Base-by-base conservation (phyloP, 1,140 invertebrate genomes). In the Drosophila sproati region DNA sequence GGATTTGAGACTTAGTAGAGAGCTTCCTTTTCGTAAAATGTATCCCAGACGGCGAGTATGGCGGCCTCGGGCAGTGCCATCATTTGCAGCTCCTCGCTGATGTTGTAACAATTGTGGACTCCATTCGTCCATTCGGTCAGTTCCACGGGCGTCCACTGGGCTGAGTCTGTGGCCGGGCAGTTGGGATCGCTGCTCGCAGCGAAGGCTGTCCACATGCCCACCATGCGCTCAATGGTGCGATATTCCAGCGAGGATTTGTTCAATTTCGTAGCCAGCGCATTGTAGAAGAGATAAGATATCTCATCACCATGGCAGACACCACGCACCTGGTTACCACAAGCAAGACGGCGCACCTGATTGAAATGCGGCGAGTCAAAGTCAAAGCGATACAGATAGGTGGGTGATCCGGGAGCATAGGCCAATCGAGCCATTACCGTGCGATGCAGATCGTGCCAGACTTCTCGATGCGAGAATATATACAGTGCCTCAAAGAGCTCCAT, bases 271-370 rank as follows among this genome's bases (percentile, higher is more conserved):
- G 83, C 69, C 5, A 77, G 55, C 4, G 77, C 10, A 64, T 73
- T 78, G 68, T 93, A 92, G 75, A 96, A 96, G 12, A 95, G 71
- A 82, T 95, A 95, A 50, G 94, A 95, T 0, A 95, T 32, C 63
- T 96, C 95, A 64, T 96, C 95, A 0, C 92, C 94, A 79, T 96
- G 95, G 66, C 92, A 93, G 3, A 94, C 93, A 1, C 90, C 90
- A 1, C 86, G 82, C 8, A 80, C 60, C 1, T 29, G 41, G 5
- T 64, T 56, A 3, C 82, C 90, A 43, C 85, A 91, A 6, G 86
- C 82, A 37, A 94, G 90, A 47, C 92, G 57, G 20, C 90, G 79
- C 12, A 74, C 80, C 29, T 91, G 82, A 67, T 91, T 92, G 35
- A 91, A 89, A 35, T 80, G 73, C 10, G 75, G 57, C 0, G 92